Evolutionary conservation across 2,888 invertebrate species (phyloP).

Genomic region (Monoplex corrugatus): DNA sequence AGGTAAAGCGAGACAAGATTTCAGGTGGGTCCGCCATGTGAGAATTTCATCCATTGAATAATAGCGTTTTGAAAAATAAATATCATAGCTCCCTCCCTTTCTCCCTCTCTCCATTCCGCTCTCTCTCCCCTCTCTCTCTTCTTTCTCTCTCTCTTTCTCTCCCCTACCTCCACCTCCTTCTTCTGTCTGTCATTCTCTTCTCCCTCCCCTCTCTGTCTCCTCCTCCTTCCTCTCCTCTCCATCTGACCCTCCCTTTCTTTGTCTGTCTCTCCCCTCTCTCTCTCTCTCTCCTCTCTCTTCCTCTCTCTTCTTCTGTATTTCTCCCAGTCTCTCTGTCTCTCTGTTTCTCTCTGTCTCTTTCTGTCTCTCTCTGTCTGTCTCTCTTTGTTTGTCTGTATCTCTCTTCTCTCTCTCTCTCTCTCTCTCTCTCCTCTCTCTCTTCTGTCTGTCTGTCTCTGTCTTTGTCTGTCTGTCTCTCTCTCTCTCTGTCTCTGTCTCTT

Average conservation of each 20-base stretch:
- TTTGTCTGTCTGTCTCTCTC: not conserved
- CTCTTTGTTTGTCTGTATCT: not conserved
- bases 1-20: too few species aligned
- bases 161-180: too few species aligned
- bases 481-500: not conserved
- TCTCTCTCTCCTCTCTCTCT: not conserved
- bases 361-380: not conserved
- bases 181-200: not conserved
- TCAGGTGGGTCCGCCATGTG: too few species aligned
- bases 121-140: too few species aligned
- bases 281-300: too few species aligned
- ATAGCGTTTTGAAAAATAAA: too few species aligned
- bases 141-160: too few species aligned
- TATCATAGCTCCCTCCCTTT: not conserved
- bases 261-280: slow-evolving; percentile 1
- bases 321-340: not conserved
- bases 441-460: not conserved
- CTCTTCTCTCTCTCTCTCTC: not conserved
- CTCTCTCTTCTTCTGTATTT: not conserved
- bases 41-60: too few species aligned
- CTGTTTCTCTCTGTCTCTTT: too few species aligned
- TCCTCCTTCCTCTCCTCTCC: slow-evolving; percentile 34
- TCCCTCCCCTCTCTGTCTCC: slow-evolving; percentile 21
- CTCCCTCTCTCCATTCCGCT: not conserved
- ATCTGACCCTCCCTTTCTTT: too few species aligned